phyloP scores from a whole-genome alignment of 2,797 vertebrate genomes.

The Cottoperca gobio region DNA sequence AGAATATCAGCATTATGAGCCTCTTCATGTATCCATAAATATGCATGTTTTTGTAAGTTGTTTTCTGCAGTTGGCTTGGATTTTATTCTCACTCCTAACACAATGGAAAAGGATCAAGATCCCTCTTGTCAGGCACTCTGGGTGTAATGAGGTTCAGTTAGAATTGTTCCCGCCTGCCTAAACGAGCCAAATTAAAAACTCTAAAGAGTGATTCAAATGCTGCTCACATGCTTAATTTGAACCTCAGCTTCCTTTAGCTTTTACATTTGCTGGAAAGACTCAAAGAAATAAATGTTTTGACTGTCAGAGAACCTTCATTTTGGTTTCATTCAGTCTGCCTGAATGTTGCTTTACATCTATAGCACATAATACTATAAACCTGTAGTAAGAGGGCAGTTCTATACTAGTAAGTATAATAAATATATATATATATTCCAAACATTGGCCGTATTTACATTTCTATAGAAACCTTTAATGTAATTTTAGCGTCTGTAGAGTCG shows the following conservation, averaged over 20 bases:
- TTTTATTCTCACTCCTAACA: not conserved
- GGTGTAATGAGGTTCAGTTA: not conserved
- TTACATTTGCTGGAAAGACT: not conserved
- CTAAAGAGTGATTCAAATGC: not conserved
- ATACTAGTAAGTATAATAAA: no score
- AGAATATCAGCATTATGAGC: not conserved
- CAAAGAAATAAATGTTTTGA: not conserved
- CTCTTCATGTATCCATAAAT: not conserved
- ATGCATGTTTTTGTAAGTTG: not conserved
- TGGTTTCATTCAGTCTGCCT: not conserved
- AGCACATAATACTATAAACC: not conserved
- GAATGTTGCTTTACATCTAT: no score
- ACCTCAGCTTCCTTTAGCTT: not conserved
- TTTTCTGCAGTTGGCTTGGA: not conserved
- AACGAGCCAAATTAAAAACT: constrained; percentile 21
- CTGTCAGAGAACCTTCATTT: not conserved
- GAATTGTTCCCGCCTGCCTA: not conserved
- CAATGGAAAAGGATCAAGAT: constrained; percentile 21
- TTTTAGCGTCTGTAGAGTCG: not conserved
- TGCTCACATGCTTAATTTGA: not conserved
- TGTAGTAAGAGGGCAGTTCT: not conserved
- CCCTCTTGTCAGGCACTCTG: not conserved
- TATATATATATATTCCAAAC: not conserved
- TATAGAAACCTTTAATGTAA: not conserved
- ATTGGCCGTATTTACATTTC: not conserved